Evolutionary conservation across 2,797 vertebrate genomes (phyloP), one percentile per base, ranked within the genome.

Genomic region (Sorex maritimensis): DNA sequence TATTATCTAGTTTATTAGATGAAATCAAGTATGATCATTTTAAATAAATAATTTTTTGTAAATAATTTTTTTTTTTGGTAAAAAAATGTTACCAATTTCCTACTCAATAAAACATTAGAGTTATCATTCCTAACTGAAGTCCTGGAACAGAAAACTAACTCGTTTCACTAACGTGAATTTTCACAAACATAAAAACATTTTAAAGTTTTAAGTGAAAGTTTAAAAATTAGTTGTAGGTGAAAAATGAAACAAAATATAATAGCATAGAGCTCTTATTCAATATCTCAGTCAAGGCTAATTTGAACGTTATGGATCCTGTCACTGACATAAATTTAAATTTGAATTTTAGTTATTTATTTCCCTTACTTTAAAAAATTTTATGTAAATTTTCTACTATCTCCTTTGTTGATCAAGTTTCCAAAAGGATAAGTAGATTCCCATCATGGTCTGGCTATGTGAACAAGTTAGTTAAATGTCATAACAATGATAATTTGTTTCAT

Each of bases 1-100:
- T 77, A 71, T 73, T 74, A 61, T 84, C 41, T 95, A 61, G 15
- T 71, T 95, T 94, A 68, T 92, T 84, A 86, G 73, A 95, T 96
- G 79, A 89, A 86, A 7, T 84, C 61, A 90, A 87, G 61, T 94
- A 77, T 38, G 55, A 85, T 68, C 74, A 46, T 91, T 92, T 86
- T 71, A 94, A 81, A 58, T 65, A 78, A 49, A 38, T 79, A 10
- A 34, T 34, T 34, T 34, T 34, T 34, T 34, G 34, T 34, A 34
- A 34, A 34, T 34, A 34, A 34, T 34, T 34, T 34, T 34, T 34
- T 34, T 34, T 34, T 34, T 34, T 34, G 34, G 34, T 34, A 34
- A 34, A 34, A 34, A 34, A 34, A 88, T 81, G 24, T 73, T 77
- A 71, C 86, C 49, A 2, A 0, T 87, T 93, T 68, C 30, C 13